A percentile compares a stretch with the other conserved stretches of the same genome.
phyloP scores from a whole-genome alignment of 64 coral and sea anemone species.

The Platygyra sinensis region DNA sequence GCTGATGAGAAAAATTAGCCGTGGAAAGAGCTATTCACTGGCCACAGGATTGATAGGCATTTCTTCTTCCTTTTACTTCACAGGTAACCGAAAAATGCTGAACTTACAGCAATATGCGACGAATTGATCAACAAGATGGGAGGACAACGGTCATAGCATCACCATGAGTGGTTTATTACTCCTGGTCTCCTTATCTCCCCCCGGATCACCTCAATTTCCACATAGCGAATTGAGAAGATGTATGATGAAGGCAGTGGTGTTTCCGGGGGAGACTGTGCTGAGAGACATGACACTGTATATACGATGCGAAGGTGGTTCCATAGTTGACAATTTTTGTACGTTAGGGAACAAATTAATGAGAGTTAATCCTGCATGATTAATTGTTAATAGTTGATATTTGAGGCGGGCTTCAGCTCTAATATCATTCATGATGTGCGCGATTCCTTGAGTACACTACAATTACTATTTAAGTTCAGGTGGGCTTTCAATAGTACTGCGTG shows the following conservation, averaged over 20 bases:
- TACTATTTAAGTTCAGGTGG: too few species aligned
- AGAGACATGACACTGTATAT: not conserved
- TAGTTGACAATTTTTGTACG: too few species aligned
- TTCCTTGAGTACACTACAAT: too few species aligned
- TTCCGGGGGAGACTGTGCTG: not conserved
- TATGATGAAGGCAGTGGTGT: not conserved
- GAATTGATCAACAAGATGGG: conserved; percentile 74
- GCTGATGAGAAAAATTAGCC: too few species aligned
- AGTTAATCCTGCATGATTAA: too few species aligned
- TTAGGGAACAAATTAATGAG: too few species aligned
- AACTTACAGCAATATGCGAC: conserved; percentile 89
- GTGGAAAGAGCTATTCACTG: too few species aligned
- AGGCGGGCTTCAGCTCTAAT: too few species aligned
- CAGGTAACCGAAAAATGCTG: conserved; percentile 91
- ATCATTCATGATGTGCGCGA: too few species aligned
- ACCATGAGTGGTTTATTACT: not conserved
- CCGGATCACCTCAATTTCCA: not conserved
- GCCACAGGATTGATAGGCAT: not conserved
- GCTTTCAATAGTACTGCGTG: too few species aligned
- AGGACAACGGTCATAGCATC: conserved; percentile 1
- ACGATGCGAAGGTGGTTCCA: not conserved
- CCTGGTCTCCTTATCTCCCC: not conserved
- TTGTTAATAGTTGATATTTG: too few species aligned
- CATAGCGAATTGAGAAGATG: not conserved
- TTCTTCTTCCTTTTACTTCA: not conserved